Percentiles rank a stretch among this genome's conserved stretches.
Evolutionary conservation across 2,888 invertebrate genomes (phyloP).

Genomic region (Dynastes maya): DNA sequence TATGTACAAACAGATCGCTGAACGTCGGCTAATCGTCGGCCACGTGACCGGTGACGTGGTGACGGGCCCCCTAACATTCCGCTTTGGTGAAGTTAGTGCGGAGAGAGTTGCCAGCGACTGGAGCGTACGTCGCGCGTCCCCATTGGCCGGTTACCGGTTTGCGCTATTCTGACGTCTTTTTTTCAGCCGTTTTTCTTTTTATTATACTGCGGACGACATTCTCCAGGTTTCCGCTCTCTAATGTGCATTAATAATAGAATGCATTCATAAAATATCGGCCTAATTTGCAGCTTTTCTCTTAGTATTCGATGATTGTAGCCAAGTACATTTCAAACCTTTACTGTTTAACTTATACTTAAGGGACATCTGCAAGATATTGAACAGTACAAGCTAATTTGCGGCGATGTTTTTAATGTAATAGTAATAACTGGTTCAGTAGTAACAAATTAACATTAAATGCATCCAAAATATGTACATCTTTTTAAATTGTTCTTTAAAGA

Average conservation of each 20-base stretch:
- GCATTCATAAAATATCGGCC: not conserved
- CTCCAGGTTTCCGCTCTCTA: constrained; percentile 26
- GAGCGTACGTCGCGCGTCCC: not conserved
- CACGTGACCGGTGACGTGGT: constrained; percentile 38
- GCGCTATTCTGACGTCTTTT: not conserved
- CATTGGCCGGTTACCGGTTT: constrained; percentile 31
- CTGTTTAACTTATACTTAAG: no score
- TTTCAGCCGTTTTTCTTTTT: not conserved
- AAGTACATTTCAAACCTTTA: no score
- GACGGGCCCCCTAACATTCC: constrained; percentile 44
- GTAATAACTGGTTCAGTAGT: no score
- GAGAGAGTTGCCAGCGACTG: constrained; percentile 3
- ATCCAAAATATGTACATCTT: no score
- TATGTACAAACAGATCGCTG: not conserved
- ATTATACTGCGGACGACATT: not conserved
- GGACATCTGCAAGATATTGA: no score
- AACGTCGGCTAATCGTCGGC: not conserved
- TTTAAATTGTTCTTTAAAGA: no score
- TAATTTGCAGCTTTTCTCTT: not conserved
- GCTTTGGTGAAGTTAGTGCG: not conserved
- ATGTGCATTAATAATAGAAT: not conserved
- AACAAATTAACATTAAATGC: no score
- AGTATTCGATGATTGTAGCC: not conserved
- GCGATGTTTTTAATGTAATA: no score
- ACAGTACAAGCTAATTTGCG: no score